These are phyloP conservation scores for Dastarcus helophoroides DNA, from an alignment of 2,888 invertebrate species.

Conservation along the genomic window DNA sequence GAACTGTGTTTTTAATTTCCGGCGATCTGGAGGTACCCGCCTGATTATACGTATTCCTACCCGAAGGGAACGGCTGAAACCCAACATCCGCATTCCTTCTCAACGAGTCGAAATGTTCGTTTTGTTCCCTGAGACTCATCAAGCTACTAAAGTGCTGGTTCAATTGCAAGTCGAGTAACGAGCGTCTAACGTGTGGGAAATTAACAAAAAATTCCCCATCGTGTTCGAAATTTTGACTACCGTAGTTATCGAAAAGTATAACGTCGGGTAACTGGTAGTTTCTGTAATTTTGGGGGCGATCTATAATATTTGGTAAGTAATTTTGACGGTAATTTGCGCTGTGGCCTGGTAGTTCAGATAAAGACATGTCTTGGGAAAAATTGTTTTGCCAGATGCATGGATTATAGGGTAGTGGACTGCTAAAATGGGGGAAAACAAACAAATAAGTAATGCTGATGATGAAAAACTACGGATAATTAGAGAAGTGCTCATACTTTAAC, in stretches of 20 bases:
- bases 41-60: too few relatives aligned
- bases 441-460: too few relatives aligned
- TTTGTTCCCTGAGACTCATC: constrained; percentile 16
- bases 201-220: constrained; percentile 5
- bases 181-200: constrained; percentile 6
- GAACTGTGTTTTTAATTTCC: too few relatives aligned
- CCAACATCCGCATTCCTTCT: too few relatives aligned
- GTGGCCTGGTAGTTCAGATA: constrained; percentile 22
- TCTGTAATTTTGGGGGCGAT: constrained; percentile 6
- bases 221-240: constrained; percentile 9
- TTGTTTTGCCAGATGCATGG: constrained; percentile 24
- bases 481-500: too few relatives aligned
- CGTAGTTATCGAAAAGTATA: constrained; percentile 23
- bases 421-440: constrained; percentile 32
- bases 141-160: constrained; percentile 27
- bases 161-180: constrained; percentile 22
- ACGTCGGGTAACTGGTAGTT: constrained; percentile 13
- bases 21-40: too few relatives aligned
- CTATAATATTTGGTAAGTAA: not conserved
- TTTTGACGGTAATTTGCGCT: not conserved
- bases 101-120: too few relatives aligned
- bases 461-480: too few relatives aligned
- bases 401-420: constrained; percentile 32
- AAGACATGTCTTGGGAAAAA: constrained; percentile 23
- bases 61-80: too few relatives aligned